phyloP scores from a whole-genome alignment of 2,113 vertebrate species.

The Morone saxatilis region DNA sequence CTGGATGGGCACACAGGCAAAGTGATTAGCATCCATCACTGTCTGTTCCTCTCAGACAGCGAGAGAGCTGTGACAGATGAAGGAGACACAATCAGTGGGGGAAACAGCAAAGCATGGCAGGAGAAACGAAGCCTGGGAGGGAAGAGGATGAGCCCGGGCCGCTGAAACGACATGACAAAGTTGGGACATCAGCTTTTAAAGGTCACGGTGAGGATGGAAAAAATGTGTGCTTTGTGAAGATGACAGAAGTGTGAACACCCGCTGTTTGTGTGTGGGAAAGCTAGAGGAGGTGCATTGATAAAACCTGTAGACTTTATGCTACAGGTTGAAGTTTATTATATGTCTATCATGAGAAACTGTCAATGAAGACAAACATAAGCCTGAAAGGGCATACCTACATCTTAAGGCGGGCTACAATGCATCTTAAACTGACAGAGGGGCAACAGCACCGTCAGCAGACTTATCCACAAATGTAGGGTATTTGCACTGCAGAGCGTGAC shows the following conservation, averaged over 20 bases:
- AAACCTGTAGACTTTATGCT: not conserved
- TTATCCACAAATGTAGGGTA: conserved; percentile 4
- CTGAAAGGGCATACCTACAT: not conserved
- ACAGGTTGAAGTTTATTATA: conserved; percentile 13
- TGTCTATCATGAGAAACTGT: not conserved
- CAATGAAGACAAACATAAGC: conserved; percentile 18
- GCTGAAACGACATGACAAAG: conserved; percentile 23
- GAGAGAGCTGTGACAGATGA: conserved; percentile 69
- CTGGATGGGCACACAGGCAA: conserved; percentile 43
- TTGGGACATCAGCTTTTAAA: conserved; percentile 46
- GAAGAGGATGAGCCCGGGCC: not conserved
- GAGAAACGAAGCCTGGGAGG: conserved; percentile 43
- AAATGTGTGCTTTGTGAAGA: conserved; percentile 16
- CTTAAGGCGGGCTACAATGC: not conserved
- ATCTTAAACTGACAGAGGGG: not conserved
- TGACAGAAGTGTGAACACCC: conserved; percentile 18
- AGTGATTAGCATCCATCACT: conserved; percentile 82
- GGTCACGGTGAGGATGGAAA: conserved; percentile 35
- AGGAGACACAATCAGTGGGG: conserved; percentile 56
- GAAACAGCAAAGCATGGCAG: conserved; percentile 54
- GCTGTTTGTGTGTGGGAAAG: not conserved
- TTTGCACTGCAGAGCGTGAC: conserved; percentile 10
- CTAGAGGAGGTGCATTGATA: not conserved
- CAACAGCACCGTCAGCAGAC: not conserved
- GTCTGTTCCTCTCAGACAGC: conserved; percentile 62